phyloP scores from a whole-genome alignment of 2,113 vertebrate genomes.

The Oreocharis arfaki region DNA sequence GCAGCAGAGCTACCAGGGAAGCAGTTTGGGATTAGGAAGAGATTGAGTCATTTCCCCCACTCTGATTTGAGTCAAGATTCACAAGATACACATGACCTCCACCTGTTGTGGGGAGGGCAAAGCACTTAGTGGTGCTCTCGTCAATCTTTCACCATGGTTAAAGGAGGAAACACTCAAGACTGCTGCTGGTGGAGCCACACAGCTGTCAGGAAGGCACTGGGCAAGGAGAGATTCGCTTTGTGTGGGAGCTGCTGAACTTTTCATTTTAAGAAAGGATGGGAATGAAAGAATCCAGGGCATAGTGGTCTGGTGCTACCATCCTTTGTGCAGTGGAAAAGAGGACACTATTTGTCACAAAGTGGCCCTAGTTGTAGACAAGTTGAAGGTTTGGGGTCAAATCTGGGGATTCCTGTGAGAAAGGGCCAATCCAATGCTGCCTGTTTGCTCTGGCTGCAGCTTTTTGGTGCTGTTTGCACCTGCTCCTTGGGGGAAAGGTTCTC shows the following conservation, averaged over 20 bases:
- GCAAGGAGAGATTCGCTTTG: background rate
- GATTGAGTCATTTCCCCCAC: background rate
- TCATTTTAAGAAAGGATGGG: background rate
- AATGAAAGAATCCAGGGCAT: background rate
- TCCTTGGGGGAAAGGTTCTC: background rate
- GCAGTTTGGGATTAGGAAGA: background rate
- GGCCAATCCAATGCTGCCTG: accelerated
- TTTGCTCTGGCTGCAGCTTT: background rate
- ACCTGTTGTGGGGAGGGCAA: background rate
- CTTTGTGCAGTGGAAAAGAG: background rate
- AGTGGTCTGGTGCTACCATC: background rate
- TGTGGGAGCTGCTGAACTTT: background rate
- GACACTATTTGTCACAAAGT: background rate
- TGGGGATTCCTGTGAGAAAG: background rate
- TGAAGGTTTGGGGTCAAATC: background rate
- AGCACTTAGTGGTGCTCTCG: accelerated
- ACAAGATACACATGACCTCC: background rate
- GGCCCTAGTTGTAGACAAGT: background rate
- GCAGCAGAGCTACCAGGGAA: background rate
- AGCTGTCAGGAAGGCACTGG: too few relatives aligned
- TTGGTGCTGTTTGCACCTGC: background rate
- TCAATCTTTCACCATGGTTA: accelerated
- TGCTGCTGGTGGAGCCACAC: background rate
- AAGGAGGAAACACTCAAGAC: background rate
- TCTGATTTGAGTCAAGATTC: background rate